A percentile compares a stretch with the other conserved stretches of the same genome.
Evolutionary conservation across 2,888 invertebrate species (phyloP).

Genomic region (Chelonus formosanus): DNA sequence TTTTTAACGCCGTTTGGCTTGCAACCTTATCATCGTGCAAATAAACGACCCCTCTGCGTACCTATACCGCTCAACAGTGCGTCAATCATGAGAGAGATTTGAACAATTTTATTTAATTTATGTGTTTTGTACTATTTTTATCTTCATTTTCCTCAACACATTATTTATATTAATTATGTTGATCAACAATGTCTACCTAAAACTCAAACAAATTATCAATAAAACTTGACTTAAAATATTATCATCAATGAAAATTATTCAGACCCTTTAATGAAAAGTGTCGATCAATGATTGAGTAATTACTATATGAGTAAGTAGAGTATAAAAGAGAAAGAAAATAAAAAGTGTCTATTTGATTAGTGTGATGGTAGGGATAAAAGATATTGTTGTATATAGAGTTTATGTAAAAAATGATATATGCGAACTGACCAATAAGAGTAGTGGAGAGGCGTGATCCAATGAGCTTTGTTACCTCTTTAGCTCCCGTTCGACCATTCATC

Average conservation of each 20-base stretch:
- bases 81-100: slow-evolving; percentile 42
- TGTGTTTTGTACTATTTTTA: slow-evolving; percentile 4
- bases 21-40: slow-evolving; percentile 56
- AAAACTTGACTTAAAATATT: too few species aligned
- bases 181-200: too few species aligned
- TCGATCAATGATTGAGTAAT: too few species aligned
- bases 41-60: slow-evolving; percentile 49
- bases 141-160: background rate
- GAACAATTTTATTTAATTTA: slow-evolving; percentile 30
- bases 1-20: slow-evolving; percentile 41
- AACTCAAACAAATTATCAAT: too few species aligned
- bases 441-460: slow-evolving; percentile 48
- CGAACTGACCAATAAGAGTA: slow-evolving; percentile 48
- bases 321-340: too few species aligned
- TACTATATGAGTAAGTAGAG: too few species aligned
- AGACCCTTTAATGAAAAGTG: too few species aligned
- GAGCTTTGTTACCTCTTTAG: slow-evolving; percentile 30
- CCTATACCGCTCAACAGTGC: slow-evolving; percentile 34
- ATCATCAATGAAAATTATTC: too few species aligned
- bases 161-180: too few species aligned
- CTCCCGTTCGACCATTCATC: slow-evolving; percentile 34
- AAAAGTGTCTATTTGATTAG: too few species aligned
- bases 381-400: too few species aligned
- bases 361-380: too few species aligned
- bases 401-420: slow-evolving; percentile 11